Percentiles rank a stretch among this genome's conserved stretches.
phyloP scores from a whole-genome alignment of 2,797 vertebrate genomes.

The Megaceryle alcyon region DNA sequence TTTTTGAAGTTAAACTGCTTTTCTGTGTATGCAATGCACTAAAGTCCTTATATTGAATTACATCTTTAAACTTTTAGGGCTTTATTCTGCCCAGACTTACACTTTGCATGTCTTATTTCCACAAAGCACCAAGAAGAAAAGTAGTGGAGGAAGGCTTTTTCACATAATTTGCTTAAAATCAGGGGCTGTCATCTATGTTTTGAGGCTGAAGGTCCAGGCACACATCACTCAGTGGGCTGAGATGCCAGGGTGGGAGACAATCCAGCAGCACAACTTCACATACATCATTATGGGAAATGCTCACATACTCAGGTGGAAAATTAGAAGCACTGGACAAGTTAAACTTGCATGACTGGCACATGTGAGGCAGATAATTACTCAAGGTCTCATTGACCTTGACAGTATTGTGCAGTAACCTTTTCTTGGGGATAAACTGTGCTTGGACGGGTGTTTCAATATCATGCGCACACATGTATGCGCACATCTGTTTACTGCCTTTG shows the following conservation, averaged over 20 bases:
- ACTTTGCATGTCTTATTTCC: slow-evolving; percentile 17
- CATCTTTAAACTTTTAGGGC: slow-evolving; percentile 48
- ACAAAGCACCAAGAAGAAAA: not conserved
- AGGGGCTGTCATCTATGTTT: not conserved
- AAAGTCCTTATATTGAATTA: slow-evolving; percentile 60
- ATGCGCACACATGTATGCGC: accelerated
- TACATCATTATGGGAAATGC: not conserved
- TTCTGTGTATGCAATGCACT: slow-evolving; percentile 52
- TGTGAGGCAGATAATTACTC: slow-evolving; percentile 46
- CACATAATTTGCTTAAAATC: slow-evolving; percentile 51
- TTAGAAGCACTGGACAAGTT: slow-evolving; percentile 23
- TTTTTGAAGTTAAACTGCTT: slow-evolving; percentile 76
- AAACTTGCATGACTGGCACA: slow-evolving; percentile 58
- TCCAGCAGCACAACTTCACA: not conserved
- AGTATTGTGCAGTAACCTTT: slow-evolving; percentile 40
- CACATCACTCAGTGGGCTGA: accelerated
- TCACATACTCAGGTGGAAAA: slow-evolving; percentile 39
- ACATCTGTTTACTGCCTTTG: not conserved
- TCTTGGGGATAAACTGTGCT: not conserved
- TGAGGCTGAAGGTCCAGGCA: not conserved
- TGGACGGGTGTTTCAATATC: not conserved
- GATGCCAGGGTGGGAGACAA: not conserved
- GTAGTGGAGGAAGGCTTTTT: not conserved
- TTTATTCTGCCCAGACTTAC: slow-evolving; percentile 39
- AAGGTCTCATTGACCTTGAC: slow-evolving; percentile 66